Evolutionary conservation across 2,797 vertebrate species (phyloP).

Genomic region (Kryptolebias ocellatus): DNA sequence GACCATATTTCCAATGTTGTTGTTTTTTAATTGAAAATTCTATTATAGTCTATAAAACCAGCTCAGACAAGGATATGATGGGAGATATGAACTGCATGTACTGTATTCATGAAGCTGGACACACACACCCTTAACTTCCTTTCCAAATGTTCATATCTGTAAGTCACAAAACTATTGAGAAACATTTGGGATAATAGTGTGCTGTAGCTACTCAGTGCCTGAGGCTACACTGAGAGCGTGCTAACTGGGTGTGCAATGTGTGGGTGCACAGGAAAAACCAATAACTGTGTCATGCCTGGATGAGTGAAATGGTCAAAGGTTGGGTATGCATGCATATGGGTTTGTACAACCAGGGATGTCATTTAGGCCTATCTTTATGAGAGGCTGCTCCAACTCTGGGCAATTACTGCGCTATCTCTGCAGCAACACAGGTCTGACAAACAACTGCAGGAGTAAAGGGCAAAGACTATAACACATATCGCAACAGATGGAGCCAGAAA

Average conservation of each 20-base stretch:
- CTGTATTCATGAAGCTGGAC: background rate
- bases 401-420: slow-evolving; percentile 53
- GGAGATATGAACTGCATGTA: background rate
- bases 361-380: slow-evolving; percentile 60
- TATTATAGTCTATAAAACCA: background rate
- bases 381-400: slow-evolving; percentile 15
- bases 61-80: background rate
- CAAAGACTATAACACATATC: slow-evolving; percentile 20
- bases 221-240: slow-evolving; percentile 37
- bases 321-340: slow-evolving; percentile 10
- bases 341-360: slow-evolving; percentile 19
- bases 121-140: slow-evolving; percentile 35
- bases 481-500: slow-evolving; percentile 21
- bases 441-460: slow-evolving; percentile 56
- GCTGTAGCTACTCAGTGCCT: slow-evolving; percentile 12
- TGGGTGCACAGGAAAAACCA: background rate
- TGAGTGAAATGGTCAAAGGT: slow-evolving; percentile 44
- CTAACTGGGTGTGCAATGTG: slow-evolving; percentile 33
- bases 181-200: slow-evolving; percentile 4
- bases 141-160: slow-evolving; percentile 7
- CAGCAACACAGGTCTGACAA: slow-evolving; percentile 35
- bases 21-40: background rate
- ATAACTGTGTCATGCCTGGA: slow-evolving; percentile 5
- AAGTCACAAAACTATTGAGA: slow-evolving; percentile 31
- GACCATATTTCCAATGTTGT: background rate